A percentile compares a stretch with the other conserved stretches of the same genome.
phyloP scores from a whole-genome alignment of 2,888 invertebrate genomes.

The Bugulina stolonifera region DNA sequence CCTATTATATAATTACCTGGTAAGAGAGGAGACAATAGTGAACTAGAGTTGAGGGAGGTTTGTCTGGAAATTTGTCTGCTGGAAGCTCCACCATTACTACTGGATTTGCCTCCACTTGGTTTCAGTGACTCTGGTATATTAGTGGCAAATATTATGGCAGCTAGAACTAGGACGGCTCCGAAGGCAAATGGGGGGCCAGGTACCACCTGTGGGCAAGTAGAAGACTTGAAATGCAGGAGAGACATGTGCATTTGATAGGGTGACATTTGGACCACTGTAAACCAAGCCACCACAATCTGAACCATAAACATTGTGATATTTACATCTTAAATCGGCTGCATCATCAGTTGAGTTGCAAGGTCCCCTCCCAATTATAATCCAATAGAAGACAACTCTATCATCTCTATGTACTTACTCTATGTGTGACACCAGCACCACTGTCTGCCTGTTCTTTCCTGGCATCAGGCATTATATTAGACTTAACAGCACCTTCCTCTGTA shows the following conservation, averaged over 20 bases:
- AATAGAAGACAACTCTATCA: too few species aligned
- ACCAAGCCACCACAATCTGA: too few species aligned
- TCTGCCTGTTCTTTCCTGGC: not conserved
- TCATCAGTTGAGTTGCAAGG: too few species aligned
- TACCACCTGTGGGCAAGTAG: slow-evolving; percentile 73
- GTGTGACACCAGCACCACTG: not conserved
- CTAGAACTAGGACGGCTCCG: slow-evolving; percentile 90
- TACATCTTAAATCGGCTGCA: too few species aligned
- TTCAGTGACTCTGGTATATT: slow-evolving; percentile 51
- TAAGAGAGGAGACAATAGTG: not conserved
- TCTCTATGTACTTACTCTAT: not conserved
- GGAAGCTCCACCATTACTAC: not conserved
- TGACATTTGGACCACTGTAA: too few species aligned
- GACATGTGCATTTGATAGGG: too few species aligned
- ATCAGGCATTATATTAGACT: not conserved
- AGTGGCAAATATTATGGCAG: slow-evolving; percentile 76
- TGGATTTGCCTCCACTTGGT: not conserved
- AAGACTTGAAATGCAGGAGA: too few species aligned
- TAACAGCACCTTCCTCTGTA: not conserved
- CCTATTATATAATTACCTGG: not conserved
- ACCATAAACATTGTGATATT: too few species aligned
- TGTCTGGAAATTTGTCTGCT: slow-evolving; percentile 11
- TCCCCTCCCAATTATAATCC: too few species aligned
- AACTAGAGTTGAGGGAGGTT: not conserved
- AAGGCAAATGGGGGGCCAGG: slow-evolving; percentile 98